Base-by-base conservation (phyloP, 2,797 vertebrate species). In the Lacerta viridis region DNA sequence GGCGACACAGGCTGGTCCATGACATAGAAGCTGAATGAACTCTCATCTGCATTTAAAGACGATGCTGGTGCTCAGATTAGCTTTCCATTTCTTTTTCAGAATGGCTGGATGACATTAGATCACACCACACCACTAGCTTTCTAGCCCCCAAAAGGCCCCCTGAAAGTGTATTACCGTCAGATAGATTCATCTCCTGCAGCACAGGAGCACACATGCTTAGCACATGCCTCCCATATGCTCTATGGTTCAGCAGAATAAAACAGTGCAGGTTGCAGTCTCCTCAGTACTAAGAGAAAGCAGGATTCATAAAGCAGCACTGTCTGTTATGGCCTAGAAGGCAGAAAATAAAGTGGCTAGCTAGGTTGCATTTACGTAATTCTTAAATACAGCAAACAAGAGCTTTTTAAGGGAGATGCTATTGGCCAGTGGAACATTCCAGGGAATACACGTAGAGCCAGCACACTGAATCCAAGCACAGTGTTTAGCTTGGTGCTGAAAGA, bases 11-110 rank as follows among this genome's bases (percentile, higher is more conserved):
- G 50, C 74, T 2, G 29, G 87, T 72, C 84, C 90, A 81, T 33
- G 2, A 85, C 90, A 90, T 93, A 90, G 90, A 94, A 92, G 89
- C 77, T 89, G 90, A 59, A 89, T 90, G 95, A 91, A 88, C 84
- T 33, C 9, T 77, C 9, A 36, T 33, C 77, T 83, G 75, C 80
- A 92, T 93, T 87, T 61, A 94, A 95, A 87, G 43, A 72, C 4
- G 1, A 29, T 76, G 85, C 71, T 39, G 27, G 71, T 86, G 25
- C 18, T 29, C 90, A 75, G 71, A 77, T 2, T 1, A 0, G 8
- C 68, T 85, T 83, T 4, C 50, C 78, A 88, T 88, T 88, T 46
- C n/a, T 50, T 83, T 1, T 15, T 33, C 15, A 87, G 92, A 71
- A 1, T 0, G 39, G 81, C 41, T 84, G 83, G 33, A 87, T 79